Conservation (phyloP, 2,888 invertebrate species). For the Cremastinae sp. region DNA sequence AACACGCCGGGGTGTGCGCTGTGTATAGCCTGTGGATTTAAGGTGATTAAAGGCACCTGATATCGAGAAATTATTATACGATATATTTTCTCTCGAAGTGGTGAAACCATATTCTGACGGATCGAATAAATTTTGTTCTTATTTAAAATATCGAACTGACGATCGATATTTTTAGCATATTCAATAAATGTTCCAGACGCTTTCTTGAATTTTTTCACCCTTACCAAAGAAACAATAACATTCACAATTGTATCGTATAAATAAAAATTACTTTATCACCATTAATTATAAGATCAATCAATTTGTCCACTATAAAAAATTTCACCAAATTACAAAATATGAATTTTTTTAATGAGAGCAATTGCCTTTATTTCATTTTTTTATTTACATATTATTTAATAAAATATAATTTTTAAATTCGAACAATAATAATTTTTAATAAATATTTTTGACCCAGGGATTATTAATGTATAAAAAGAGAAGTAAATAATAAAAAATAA, state of each 20-base stretch:
- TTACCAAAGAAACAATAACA: too few relatives aligned
- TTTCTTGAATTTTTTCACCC: neutral
- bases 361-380: too few relatives aligned
- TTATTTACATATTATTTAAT: too few relatives aligned
- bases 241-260: too few relatives aligned
- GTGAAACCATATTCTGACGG: conserved; percentile 70
- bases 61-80: conserved; percentile 79
- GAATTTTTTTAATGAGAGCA: too few relatives aligned
- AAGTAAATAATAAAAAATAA: conserved; percentile 3
- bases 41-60: conserved; percentile 80
- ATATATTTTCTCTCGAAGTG: conserved; percentile 71
- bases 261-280: too few relatives aligned
- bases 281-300: too few relatives aligned
- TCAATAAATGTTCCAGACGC: neutral
- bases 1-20: conserved; percentile 72
- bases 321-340: too few relatives aligned
- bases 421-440: too few relatives aligned
- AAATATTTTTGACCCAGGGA: too few relatives aligned
- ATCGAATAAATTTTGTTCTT: conserved; percentile 69
- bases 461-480: neutral
- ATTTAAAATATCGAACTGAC: conserved; percentile 21
- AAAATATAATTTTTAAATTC: too few relatives aligned
- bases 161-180: conserved; percentile 7
- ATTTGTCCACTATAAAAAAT: too few relatives aligned
- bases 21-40: conserved; percentile 76